These are phyloP conservation scores for Luperina testacea DNA, from an alignment of 2,888 invertebrate genomes.

Conservation along the genomic window DNA sequence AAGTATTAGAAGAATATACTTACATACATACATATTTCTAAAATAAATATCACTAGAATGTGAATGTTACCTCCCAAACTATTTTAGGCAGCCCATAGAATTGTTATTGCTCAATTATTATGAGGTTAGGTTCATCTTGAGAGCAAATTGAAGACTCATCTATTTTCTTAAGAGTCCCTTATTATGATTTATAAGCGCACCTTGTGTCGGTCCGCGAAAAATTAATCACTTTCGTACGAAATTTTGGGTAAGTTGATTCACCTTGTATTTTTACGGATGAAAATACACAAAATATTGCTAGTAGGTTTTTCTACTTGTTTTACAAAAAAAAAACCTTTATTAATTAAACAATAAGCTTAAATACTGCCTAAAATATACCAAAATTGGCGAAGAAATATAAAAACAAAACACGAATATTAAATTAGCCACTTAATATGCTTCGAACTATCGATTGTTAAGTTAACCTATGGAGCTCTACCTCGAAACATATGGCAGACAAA, in stretches of 20 bases:
- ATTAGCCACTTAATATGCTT: conserved; percentile 6
- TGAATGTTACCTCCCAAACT: conserved; percentile 13
- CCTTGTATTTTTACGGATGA: not conserved
- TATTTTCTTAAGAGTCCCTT: conserved; percentile 52
- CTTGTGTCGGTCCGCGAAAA: conserved; percentile 26
- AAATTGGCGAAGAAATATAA: not conserved
- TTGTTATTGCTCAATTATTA: conserved; percentile 54
- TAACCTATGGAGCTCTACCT: conserved; percentile 14
- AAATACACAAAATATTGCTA: not conserved
- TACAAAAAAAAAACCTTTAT: not conserved
- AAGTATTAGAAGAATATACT: too few species aligned
- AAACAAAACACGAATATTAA: conserved; percentile 9
- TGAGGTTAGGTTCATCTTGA: conserved; percentile 30
- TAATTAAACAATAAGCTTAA: not conserved
- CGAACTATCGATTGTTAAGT: conserved; percentile 16
- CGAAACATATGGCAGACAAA: conserved; percentile 28
- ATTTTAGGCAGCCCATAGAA: conserved; percentile 36
- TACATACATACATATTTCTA: too few species aligned
- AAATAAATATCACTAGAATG: too few species aligned
- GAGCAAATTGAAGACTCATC: conserved; percentile 44
- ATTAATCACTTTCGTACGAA: conserved; percentile 30
- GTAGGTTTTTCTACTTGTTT: not conserved
- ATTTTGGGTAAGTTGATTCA: not conserved
- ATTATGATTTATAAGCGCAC: conserved; percentile 42
- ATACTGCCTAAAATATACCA: not conserved